Percentiles rank a stretch among this genome's conserved stretches.
phyloP scores from a whole-genome alignment of 2,888 invertebrate genomes.

The Chalcosyrphus nemorum region DNA sequence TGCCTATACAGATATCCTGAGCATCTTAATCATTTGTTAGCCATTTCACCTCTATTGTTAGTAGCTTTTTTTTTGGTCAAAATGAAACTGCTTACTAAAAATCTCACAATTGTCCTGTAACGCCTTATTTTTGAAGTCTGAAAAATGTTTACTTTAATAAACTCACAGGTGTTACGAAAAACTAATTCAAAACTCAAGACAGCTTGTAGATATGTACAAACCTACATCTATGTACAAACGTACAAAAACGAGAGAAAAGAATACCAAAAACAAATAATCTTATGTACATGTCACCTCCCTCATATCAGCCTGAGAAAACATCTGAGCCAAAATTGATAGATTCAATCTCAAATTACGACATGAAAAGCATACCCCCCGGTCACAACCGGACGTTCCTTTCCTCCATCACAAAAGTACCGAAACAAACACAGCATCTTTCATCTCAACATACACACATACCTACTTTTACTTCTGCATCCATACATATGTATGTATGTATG shows the following conservation, averaged over 20 bases:
- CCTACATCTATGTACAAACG: neutral
- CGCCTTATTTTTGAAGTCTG: neutral
- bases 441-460: neutral
- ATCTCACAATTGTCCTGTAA: neutral
- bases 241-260: neutral
- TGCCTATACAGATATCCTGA: too few species aligned
- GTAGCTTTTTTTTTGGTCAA: too few species aligned
- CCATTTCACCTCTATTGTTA: too few species aligned
- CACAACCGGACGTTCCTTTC: slow-evolving; percentile 25
- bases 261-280: neutral
- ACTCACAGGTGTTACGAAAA: neutral
- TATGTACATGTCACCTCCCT: neutral
- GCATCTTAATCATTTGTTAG: too few species aligned
- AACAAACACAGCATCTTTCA: slow-evolving; percentile 16
- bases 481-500: neutral
- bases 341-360: slow-evolving; percentile 46
- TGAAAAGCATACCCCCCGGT: slow-evolving; percentile 37
- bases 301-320: slow-evolving; percentile 11
- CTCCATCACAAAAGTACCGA: too few species aligned
- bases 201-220: neutral
- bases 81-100: too few species aligned
- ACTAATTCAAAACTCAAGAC: neutral
- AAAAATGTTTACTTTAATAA: neutral
- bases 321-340: slow-evolving; percentile 54
- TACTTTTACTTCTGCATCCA: neutral